These are phyloP conservation scores for Sternotherus odoratus DNA, from an alignment of 2,797 vertebrate genomes.

Conservation along the genomic window DNA sequence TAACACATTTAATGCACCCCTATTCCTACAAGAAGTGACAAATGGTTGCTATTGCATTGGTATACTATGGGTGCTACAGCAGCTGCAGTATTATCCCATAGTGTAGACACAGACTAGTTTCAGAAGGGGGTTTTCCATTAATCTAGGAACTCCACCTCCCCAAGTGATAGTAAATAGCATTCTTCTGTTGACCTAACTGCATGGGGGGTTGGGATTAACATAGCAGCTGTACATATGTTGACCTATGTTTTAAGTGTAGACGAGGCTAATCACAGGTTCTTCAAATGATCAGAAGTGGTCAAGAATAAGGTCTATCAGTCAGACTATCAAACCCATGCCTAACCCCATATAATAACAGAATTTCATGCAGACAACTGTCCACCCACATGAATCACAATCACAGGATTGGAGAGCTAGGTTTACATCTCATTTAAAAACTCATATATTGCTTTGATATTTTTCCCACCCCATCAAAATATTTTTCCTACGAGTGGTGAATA, in stretches of 20 bases:
- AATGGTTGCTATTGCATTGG: background rate
- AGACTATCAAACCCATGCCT: background rate
- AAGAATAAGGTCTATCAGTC: background rate
- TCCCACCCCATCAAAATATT: background rate
- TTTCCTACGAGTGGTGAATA: background rate
- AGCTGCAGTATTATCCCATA: too few relatives aligned
- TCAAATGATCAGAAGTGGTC: background rate
- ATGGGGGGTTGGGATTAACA: too few relatives aligned
- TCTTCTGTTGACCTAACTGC: too few relatives aligned
- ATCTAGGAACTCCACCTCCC: too few relatives aligned
- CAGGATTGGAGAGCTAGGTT: fast-evolving
- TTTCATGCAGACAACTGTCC: background rate
- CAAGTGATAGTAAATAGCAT: too few relatives aligned
- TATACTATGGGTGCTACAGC: too few relatives aligned
- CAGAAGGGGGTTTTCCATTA: too few relatives aligned
- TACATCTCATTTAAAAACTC: background rate
- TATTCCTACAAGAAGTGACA: background rate
- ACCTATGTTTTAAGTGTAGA: background rate
- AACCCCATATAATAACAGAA: background rate
- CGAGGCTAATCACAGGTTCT: background rate
- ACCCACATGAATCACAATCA: background rate
- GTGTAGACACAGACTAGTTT: too few relatives aligned
- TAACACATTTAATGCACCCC: background rate
- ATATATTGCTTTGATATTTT: background rate
- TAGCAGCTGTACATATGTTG: too few relatives aligned